Conservation (phyloP, 2,113 vertebrate species). For the Atractosteus spatula region DNA sequence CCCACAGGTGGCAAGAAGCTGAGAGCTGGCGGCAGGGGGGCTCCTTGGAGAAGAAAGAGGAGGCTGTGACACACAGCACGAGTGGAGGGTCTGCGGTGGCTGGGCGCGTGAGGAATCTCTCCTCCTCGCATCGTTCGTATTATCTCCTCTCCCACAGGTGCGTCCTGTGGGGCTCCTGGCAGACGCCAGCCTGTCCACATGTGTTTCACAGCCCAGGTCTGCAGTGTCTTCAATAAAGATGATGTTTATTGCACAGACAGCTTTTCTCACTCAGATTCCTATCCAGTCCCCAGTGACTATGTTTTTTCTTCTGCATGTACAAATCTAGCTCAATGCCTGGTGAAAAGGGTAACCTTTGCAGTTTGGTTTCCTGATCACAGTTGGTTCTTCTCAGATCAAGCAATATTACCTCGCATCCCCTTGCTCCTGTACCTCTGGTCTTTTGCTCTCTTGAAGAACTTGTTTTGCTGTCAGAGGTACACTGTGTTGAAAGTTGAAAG, state of each 20-base stretch:
- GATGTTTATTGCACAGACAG: constrained; percentile 13
- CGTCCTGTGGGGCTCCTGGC: constrained; percentile 13
- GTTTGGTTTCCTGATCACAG: no score
- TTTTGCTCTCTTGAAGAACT: no score
- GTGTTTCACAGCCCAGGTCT: constrained; percentile 24
- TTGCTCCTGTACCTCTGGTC: no score
- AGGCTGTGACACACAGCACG: no score
- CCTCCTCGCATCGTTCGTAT: background rate
- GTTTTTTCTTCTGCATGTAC: background rate
- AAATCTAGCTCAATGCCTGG: no score
- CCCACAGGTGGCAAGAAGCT: no score
- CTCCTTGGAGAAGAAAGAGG: no score
- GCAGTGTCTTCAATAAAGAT: constrained; percentile 31
- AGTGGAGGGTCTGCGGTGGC: background rate
- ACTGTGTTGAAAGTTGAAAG: no score
- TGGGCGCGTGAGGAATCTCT: background rate
- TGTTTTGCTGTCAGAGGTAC: no score
- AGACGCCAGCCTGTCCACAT: constrained; percentile 15
- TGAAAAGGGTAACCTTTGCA: no score
- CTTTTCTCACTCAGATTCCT: background rate
- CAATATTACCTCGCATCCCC: no score
- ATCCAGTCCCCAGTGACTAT: background rate
- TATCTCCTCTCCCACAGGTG: background rate
- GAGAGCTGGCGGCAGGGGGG: no score
- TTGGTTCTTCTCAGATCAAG: background rate